Evolutionary conservation across 2,113 vertebrate species (phyloP).

Genomic region (Lepus europaeus): DNA sequence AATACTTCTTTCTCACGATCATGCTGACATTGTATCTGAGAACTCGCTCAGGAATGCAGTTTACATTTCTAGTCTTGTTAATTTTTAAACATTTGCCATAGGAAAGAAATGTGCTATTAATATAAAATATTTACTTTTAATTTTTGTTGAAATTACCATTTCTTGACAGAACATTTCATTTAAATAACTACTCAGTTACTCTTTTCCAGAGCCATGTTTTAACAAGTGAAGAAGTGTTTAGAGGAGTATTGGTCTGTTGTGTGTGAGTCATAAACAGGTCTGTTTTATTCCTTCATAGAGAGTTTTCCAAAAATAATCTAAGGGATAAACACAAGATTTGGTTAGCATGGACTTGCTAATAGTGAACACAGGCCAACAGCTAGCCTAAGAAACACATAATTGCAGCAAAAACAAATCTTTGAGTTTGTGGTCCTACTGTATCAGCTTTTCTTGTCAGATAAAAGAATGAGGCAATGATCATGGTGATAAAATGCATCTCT

Average conservation of each 20-base stretch:
- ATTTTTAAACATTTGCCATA: conserved; percentile 20
- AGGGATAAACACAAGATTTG: not conserved
- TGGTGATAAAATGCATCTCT: conserved; percentile 56
- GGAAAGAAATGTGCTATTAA: not conserved
- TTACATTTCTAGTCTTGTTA: conserved; percentile 23
- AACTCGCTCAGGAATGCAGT: not conserved
- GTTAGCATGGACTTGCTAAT: not conserved
- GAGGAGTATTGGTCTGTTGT: not conserved
- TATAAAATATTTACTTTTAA: not conserved
- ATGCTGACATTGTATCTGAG: not conserved
- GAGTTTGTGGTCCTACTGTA: not conserved
- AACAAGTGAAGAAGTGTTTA: conserved; percentile 18
- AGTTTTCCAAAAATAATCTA: not conserved
- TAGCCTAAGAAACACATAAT: not conserved
- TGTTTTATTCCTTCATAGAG: conserved; percentile 43
- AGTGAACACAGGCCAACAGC: not conserved
- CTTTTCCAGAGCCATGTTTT: conserved; percentile 39
- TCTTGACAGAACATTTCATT: conserved; percentile 43
- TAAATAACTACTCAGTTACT: conserved; percentile 16
- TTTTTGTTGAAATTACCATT: conserved; percentile 46
- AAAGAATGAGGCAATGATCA: conserved; percentile 4
- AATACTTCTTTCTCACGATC: not conserved
- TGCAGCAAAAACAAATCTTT: not conserved
- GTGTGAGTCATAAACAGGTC: not conserved
- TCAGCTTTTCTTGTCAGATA: conserved; percentile 22